Evolutionary conservation across 2,888 invertebrate genomes (phyloP), one percentile per base, ranked within the genome.

Genomic region (Smittia sp.): DNA sequence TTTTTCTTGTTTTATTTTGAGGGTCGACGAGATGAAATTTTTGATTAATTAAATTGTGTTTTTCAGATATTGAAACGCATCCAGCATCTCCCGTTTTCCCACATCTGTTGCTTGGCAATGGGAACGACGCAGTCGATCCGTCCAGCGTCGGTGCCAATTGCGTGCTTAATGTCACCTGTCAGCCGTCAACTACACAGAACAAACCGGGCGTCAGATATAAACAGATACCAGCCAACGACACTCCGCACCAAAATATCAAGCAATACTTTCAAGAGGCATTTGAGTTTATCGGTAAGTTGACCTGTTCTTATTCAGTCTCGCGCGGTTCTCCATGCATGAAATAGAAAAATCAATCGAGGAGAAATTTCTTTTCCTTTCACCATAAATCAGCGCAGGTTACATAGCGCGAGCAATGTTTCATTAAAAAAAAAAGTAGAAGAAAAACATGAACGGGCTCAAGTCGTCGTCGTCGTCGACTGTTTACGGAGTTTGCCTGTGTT

Each of bases 221-320:
- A 82, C 89, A 91, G 80, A 88, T 93, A 80, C 92, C 92, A 74
- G 93, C 93, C 77, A 87, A 89, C 75, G 93, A 93, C 85, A 91
- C 90, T 76, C 90, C 90, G 68, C 90, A 91, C 79, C 93, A 93
- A 81, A 93, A 93, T 84, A 88, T 93, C 75, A 90, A 90, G 79
- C 93, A 93, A 85, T 93, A 92, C 85, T 93, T 93, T 84, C 90
- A 92, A 80, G 91, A 93, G 81, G 91, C 93, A 78, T 91, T 89
- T 81, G 88, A 90, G 79, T 93, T 93, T 82, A 93, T 93, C 79
- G 93, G 93, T 93, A 83, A 88, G 89, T 80, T 54, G 73, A 13
- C 15, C 22, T 38, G 32, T 32, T 32, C 32, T 32, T 32, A 32
- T 32, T 32, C 32, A 32, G 9, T 6, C 32, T 32, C 32, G 32